Percentiles rank a stretch among this genome's conserved stretches.
These are phyloP conservation scores for Drosophila burlai DNA, from an alignment of 1,140 invertebrate genomes.

Conservation along the genomic window DNA sequence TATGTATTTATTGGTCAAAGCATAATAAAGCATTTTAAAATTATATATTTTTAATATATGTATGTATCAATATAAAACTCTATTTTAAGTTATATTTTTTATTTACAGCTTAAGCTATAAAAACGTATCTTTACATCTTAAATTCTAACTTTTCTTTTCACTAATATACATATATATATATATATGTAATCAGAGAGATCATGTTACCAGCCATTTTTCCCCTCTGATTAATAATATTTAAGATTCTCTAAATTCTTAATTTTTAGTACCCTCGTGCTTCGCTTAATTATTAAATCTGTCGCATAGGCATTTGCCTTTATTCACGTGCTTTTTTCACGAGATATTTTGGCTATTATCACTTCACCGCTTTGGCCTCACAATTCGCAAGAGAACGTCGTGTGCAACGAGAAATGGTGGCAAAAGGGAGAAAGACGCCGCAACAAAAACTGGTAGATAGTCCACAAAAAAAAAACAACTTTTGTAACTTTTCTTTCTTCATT, in stretches of 20 bases:
- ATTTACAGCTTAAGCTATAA: background rate
- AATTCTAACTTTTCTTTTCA: too few relatives aligned
- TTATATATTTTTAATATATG: too few relatives aligned
- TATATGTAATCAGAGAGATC: too few relatives aligned
- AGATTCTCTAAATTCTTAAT: background rate
- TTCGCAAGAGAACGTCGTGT: conserved; percentile 6
- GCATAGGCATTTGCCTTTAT: conserved; percentile 21
- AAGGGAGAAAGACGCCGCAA: conserved; percentile 1
- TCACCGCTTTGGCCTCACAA: background rate
- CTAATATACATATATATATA: too few relatives aligned
- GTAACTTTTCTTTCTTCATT: background rate
- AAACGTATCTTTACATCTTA: background rate
- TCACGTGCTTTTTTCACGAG: conserved; percentile 10
- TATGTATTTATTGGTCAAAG: too few relatives aligned
- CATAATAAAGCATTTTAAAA: too few relatives aligned
- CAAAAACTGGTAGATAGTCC: background rate
- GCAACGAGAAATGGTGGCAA: background rate
- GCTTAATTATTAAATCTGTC: conserved; percentile 39
- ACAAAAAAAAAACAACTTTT: background rate
- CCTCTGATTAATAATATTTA: background rate
- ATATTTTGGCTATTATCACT: conserved; percentile 20
- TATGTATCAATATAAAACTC: too few relatives aligned
- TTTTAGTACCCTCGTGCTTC: background rate
- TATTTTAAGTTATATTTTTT: too few relatives aligned
- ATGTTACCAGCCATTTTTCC: too few relatives aligned